A percentile compares a stretch with the other conserved stretches of the same genome.
Evolutionary conservation across 1,140 invertebrate species (phyloP).

Genomic region (Pemphigus obesinymphae): DNA sequence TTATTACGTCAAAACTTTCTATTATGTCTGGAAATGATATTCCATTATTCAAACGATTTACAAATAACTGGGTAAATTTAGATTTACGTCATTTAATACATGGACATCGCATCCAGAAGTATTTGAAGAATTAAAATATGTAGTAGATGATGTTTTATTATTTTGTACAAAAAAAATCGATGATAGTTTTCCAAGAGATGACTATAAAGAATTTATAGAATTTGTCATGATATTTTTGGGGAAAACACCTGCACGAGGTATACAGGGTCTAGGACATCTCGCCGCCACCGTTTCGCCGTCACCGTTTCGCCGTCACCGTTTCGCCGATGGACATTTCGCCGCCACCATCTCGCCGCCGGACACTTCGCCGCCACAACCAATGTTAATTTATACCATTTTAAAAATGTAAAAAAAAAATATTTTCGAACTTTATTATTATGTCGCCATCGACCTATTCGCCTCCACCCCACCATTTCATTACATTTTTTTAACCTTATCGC

Average conservation of each 20-base stretch:
- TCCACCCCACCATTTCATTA: too few relatives aligned
- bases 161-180: not conserved
- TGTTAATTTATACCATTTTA: too few relatives aligned
- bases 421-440: too few relatives aligned
- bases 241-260: not conserved
- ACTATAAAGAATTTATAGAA: slow-evolving; percentile 52
- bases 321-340: too few relatives aligned
- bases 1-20: not conserved
- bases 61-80: not conserved
- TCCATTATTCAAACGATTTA: not conserved
- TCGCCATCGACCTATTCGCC: too few relatives aligned
- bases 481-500: too few relatives aligned
- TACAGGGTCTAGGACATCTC: too few relatives aligned
- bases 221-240: slow-evolving; percentile 48
- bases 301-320: too few relatives aligned
- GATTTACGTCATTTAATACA: not conserved
- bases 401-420: too few relatives aligned
- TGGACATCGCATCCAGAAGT: not conserved
- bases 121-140: not conserved
- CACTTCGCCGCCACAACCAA: too few relatives aligned
- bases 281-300: too few relatives aligned
- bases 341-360: too few relatives aligned
- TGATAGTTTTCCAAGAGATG: slow-evolving; percentile 45
- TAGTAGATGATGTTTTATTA: not conserved
- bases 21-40: not conserved